Evolutionary conservation across 2,888 invertebrate genomes (phyloP).

Genomic region (Lysandra coridon): DNA sequence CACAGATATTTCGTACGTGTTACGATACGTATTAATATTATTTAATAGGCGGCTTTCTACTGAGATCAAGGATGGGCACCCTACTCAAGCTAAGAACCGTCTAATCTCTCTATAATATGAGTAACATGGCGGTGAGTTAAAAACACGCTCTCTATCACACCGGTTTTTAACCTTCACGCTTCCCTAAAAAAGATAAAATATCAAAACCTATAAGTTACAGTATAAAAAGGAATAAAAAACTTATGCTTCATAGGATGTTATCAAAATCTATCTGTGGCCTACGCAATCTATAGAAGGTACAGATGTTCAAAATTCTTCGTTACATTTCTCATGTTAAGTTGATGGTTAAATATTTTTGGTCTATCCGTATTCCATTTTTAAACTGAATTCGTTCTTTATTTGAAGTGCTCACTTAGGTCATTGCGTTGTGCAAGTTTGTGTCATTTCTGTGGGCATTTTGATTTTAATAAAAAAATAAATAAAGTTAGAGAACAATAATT

Average conservation of each 20-base stretch:
- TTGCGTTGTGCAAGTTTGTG: slow-evolving; percentile 28
- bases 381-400: not conserved
- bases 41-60: not conserved
- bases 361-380: not conserved
- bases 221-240: slow-evolving; percentile 30
- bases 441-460: slow-evolving; percentile 6
- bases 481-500: too few relatives aligned
- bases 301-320: slow-evolving; percentile 26
- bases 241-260: slow-evolving; percentile 35
- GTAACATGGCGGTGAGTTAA: not conserved
- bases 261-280: slow-evolving; percentile 38
- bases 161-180: slow-evolving; percentile 23
- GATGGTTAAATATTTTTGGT: not conserved
- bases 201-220: slow-evolving; percentile 31
- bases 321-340: slow-evolving; percentile 34
- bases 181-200: slow-evolving; percentile 29
- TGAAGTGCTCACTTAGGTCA: slow-evolving; percentile 15
- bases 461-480: not conserved
- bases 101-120: not conserved
- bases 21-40: not conserved
- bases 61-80: not conserved
- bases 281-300: slow-evolving; percentile 34
- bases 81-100: not conserved
- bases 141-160: slow-evolving; percentile 21
- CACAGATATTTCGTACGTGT: not conserved